Base-by-base conservation (phyloP, 2,888 invertebrate genomes). In the Drosophila subquinaria region DNA sequence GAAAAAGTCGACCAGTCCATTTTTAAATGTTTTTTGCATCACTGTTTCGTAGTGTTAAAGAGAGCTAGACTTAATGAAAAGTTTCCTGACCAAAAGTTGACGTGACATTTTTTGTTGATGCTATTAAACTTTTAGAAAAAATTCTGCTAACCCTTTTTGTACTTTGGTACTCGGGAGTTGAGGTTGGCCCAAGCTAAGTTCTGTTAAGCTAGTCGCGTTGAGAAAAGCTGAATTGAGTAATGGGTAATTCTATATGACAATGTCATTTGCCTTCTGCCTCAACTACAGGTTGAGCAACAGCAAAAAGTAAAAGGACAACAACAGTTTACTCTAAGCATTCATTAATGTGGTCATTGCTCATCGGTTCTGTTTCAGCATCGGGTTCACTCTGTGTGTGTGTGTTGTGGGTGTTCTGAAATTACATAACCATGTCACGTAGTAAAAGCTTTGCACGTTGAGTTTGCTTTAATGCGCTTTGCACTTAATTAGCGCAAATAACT, bases 401-500 rank as follows among this genome's bases (percentile, higher is more conserved):
- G 10, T 1, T 13, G 30, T 40, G 20, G 2, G 47, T 43, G 5
- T 38, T 8, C 17, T 63, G 48, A 63, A 66, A 82, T 83, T 79
- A 72, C 30, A 61, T 47, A 84, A 73, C 20, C 82, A 65, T 15
- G 50, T 50, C 88, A 84, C 83, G 83, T 88, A 79, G 51, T 45
- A 35, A 33, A 38, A 17, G 59, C 59, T 47, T 59, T 38, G 59
- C 47, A 48, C 38, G 40, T 68, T 50, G 65, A 48, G 53, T 65
- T 60, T 60, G 59, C 71, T 81, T 81, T 78, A 60, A 80, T 71
- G 67, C 56, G 88, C 71, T 79, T 85, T 79, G 66, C 88, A 82
- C 86, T 82, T 88, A 88, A 84, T 84, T 88, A 84, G 75, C 71
- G 69, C 80, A 72, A 79, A 75, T 82, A 85, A 85, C 75, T 82